phyloP scores from a whole-genome alignment of 2,113 vertebrate genomes.

The Fukomys damarensis region DNA sequence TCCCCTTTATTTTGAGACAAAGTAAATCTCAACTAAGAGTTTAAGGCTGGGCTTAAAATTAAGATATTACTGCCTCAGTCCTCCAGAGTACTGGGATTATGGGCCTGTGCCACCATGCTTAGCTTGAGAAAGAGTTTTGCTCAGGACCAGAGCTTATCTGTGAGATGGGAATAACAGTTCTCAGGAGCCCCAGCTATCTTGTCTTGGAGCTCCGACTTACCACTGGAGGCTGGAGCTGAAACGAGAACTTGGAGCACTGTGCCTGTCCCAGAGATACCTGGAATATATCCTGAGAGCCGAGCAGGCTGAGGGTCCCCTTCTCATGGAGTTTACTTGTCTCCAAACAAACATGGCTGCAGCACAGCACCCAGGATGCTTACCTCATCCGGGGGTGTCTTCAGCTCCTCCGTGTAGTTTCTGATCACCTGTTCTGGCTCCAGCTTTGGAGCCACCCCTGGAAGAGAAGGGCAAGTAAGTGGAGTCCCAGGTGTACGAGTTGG shows the following conservation, averaged over 20 bases:
- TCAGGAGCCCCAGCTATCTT: neutral
- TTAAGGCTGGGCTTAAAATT: neutral
- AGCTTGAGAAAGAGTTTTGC: neutral
- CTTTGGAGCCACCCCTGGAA: slow-evolving; percentile 67
- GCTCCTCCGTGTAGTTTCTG: slow-evolving; percentile 86
- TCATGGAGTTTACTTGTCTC: neutral
- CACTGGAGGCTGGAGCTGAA: neutral
- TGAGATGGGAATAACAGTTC: neutral
- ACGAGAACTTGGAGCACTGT: neutral
- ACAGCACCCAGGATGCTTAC: slow-evolving; percentile 49
- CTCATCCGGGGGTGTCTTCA: slow-evolving; percentile 85
- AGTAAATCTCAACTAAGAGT: neutral
- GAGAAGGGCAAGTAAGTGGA: slow-evolving; percentile 34
- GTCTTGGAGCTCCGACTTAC: neutral
- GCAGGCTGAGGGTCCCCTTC: neutral
- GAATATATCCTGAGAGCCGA: neutral
- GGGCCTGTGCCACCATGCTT: neutral
- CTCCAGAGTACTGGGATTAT: neutral
- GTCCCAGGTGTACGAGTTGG: rapidly evolving
- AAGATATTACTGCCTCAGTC: neutral
- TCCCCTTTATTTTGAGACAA: neutral
- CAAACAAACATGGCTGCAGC: neutral
- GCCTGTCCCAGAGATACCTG: neutral
- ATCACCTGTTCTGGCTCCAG: slow-evolving; percentile 88
- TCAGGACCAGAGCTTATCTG: neutral